Evolutionary conservation across 1,140 invertebrate species (phyloP), one percentile per base, ranked within the genome.

Genomic region (Drosophila bocqueti): DNA sequence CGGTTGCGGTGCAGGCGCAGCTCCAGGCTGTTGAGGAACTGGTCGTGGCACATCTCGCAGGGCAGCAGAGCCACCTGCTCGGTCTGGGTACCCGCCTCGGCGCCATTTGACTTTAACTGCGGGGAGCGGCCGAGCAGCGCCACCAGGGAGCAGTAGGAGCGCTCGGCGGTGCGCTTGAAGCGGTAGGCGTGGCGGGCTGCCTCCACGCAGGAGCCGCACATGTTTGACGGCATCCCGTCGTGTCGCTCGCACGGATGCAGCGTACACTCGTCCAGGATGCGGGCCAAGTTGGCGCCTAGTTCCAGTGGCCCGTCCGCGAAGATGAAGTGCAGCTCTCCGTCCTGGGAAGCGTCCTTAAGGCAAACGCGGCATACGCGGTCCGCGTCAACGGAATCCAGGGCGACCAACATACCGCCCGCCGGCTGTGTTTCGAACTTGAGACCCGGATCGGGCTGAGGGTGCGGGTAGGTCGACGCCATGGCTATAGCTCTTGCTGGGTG

Each of bases 221-320:
- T 91, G 46, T 91, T 67, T 42, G 77, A 66, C 13, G 91, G 91
- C 76, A 92, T 72, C 15, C 81, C 76, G 24, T 87, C 83, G 21
- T 83, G 71, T 5, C 79, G 65, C 24, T 81, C 74, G 40, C 90
- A 86, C n/a, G 67, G 81, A 58, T 91, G 90, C 2, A 73, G 59
- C 9, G 89, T 91, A 49, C 91, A 92, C 60, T 92, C 91, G 42
- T 87, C 78, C 0, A 92, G 66, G 40, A 92, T 92, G 24, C 86
- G 75, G 21, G 81, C 80, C 34, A 91, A 69, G 58, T 84, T 87
- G 6, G 80, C 79, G 38, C 73, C 89, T 59, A 78, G 72, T 43
- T 87, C 86, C 36, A 76, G 54, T 24, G 84, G 76, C 31, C 76
- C 62, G 18, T 92, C 91, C 45, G 90, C 81, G 36, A 89, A 92